Conservation (phyloP, 2,888 invertebrate genomes). For the Patella depressa region DNA sequence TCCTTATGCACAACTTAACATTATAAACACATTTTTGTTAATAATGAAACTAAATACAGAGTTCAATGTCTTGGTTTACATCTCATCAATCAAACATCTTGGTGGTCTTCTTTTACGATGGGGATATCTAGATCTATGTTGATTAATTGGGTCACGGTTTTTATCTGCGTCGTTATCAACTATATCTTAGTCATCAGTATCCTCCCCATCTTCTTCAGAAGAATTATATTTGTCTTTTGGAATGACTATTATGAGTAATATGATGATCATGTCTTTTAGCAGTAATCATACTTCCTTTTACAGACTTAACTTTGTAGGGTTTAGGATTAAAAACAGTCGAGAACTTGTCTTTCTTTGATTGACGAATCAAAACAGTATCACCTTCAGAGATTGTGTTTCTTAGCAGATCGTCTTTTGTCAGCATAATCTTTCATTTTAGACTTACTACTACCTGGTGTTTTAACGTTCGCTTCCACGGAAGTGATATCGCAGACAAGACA, state of each 20-base stretch:
- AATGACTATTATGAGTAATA: conserved; percentile 2
- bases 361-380: conserved; percentile 12
- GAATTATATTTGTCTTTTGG: not conserved
- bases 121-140: not conserved
- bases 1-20: too few relatives aligned
- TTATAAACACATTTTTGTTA: too few relatives aligned
- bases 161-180: not conserved
- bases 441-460: too few relatives aligned
- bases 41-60: too few relatives aligned
- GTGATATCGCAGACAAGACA: too few relatives aligned
- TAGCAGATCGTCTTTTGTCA: conserved; percentile 16
- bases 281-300: conserved; percentile 11
- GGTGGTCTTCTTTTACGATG: not conserved
- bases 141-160: not conserved
- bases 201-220: not conserved
- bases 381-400: not conserved
- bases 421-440: conserved; percentile 20
- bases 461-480: too few relatives aligned
- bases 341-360: not conserved
- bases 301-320: conserved; percentile 10
- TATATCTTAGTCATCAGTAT: not conserved
- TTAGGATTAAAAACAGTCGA: conserved; percentile 4
- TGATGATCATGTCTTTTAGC: not conserved
- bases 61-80: not conserved
- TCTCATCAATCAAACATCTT: not conserved